A percentile compares a stretch with the other conserved stretches of the same genome.
Evolutionary conservation across 2,113 vertebrate species (phyloP).

Genomic region (Sylvilagus bachmani): DNA sequence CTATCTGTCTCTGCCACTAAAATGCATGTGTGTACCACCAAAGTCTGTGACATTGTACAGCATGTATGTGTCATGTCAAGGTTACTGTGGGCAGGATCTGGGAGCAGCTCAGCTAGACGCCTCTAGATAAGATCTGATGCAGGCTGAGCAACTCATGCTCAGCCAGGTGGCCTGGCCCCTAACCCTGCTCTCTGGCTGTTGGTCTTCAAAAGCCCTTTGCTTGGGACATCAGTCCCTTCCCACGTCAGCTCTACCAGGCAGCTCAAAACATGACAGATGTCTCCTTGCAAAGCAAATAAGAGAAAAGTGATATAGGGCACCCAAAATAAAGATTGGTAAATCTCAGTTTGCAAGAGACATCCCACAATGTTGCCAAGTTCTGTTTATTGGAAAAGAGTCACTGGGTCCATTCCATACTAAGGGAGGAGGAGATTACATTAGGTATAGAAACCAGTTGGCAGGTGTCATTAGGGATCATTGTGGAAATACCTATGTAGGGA

Average conservation of each 20-base stretch:
- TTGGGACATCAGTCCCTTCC: not conserved
- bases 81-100: not conserved
- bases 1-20: not conserved
- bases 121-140: too few species aligned
- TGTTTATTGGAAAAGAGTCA: not conserved
- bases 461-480: fast-evolving
- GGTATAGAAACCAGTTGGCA: fast-evolving
- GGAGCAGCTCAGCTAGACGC: fast-evolving
- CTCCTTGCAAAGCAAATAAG: not conserved
- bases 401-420: not conserved
- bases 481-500: too few species aligned
- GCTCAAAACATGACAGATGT: not conserved
- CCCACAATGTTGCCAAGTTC: not conserved
- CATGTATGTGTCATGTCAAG: fast-evolving
- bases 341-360: too few species aligned
- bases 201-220: too few species aligned
- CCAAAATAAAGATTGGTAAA: not conserved
- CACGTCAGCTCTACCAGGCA: not conserved
- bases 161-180: fast-evolving
- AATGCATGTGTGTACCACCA: fast-evolving
- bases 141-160: not conserved
- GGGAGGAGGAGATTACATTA: too few species aligned
- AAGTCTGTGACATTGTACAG: fast-evolving
- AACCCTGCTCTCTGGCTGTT: fast-evolving
- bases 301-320: fast-evolving